phyloP scores from a whole-genome alignment of 2,888 invertebrate genomes.

The Drosophila nigricruria region DNA sequence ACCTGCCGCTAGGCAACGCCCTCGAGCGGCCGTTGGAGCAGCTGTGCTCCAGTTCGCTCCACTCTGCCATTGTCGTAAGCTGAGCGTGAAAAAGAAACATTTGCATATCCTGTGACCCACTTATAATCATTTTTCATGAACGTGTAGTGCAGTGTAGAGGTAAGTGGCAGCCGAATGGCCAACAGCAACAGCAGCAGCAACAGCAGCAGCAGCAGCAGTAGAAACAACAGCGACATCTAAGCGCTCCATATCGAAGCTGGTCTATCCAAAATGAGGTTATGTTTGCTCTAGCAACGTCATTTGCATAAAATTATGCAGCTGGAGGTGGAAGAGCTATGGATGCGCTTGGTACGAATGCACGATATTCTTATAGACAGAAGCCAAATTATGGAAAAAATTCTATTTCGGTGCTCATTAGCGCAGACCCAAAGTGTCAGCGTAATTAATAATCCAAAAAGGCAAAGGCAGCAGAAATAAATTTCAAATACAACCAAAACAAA shows the following conservation, averaged over 20 bases:
- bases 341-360: slow-evolving; percentile 18
- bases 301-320: slow-evolving; percentile 71
- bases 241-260: slow-evolving; percentile 46
- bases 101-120: slow-evolving; percentile 83
- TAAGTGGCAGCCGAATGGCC: slow-evolving; percentile 46
- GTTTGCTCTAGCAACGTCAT: slow-evolving; percentile 70
- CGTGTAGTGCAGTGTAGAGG: slow-evolving; percentile 49
- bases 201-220: slow-evolving; percentile 17
- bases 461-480: slow-evolving; percentile 42
- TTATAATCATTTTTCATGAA: slow-evolving; percentile 80
- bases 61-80: slow-evolving; percentile 66
- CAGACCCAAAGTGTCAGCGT: slow-evolving; percentile 67
- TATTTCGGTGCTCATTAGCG: slow-evolving; percentile 75
- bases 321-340: slow-evolving; percentile 1
- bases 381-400: slow-evolving; percentile 71
- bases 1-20: slow-evolving; percentile 37
- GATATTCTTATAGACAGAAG: slow-evolving; percentile 45
- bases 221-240: slow-evolving; percentile 55
- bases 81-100: slow-evolving; percentile 78
- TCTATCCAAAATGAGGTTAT: slow-evolving; percentile 73
- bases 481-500: slow-evolving; percentile 19
- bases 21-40: slow-evolving; percentile 49
- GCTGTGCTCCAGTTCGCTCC: slow-evolving; percentile 32
- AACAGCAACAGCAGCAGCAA: slow-evolving; percentile 21
- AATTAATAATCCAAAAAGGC: slow-evolving; percentile 67